phyloP scores from a whole-genome alignment of 2,797 vertebrate genomes.

The Petrocephalus schoutedeni region DNA sequence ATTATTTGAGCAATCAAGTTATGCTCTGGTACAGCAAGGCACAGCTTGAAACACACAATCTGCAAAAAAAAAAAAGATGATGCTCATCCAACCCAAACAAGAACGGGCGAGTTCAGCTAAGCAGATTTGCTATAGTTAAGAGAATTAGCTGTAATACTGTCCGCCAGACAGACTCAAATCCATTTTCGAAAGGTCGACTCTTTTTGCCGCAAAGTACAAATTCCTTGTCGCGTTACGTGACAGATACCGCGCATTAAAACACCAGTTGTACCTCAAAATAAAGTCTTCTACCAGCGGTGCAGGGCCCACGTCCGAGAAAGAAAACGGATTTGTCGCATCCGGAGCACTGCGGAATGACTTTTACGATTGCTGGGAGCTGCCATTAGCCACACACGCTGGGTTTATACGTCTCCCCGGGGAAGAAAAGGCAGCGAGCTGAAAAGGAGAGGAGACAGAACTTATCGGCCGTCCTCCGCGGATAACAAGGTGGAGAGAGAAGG shows the following conservation, averaged over 20 bases:
- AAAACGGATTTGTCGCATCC: neutral
- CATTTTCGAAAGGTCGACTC: neutral
- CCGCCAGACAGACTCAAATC: neutral
- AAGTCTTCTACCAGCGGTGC: neutral
- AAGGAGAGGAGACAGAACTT: neutral
- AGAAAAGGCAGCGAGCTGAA: neutral
- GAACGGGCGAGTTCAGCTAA: neutral
- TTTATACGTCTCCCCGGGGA: neutral
- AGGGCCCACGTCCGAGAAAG: neutral
- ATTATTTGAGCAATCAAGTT: constrained; percentile 76
- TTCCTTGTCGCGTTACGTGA: neutral
- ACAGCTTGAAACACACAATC: constrained; percentile 53
- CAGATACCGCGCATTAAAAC: neutral
- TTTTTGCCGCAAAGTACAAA: neutral
- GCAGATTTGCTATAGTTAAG: neutral
- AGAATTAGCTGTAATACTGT: neutral
- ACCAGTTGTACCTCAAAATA: neutral
- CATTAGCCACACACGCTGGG: neutral
- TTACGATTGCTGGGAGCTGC: neutral
- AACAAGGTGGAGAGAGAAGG: neutral
- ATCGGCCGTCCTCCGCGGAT: neutral
- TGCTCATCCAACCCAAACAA: neutral
- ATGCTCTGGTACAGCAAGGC: constrained; percentile 56
- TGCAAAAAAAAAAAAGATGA: constrained; percentile 29
- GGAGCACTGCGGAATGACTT: neutral